Evolutionary conservation across 2,797 vertebrate genomes (phyloP).

Genomic region (Linurgus olivaceus): DNA sequence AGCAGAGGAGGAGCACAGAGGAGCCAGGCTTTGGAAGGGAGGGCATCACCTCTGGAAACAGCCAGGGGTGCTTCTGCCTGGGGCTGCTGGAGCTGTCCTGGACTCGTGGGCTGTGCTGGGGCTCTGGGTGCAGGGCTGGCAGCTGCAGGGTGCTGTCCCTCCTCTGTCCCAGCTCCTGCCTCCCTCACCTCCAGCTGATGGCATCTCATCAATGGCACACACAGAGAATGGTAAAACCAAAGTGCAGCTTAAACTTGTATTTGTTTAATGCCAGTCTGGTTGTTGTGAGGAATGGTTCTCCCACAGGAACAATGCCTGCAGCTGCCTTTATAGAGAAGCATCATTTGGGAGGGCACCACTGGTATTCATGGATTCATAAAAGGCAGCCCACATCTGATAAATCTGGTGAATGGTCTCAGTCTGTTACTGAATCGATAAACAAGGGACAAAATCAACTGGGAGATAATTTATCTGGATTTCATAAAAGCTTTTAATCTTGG

Average conservation of each 20-base stretch:
- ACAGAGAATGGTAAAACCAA: not conserved
- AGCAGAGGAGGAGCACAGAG: not conserved
- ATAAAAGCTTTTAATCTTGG: slow-evolving; percentile 62
- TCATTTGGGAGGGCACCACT: slow-evolving; percentile 8
- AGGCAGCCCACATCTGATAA: slow-evolving; percentile 32
- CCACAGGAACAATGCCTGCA: slow-evolving; percentile 5
- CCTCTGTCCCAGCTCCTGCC: not conserved
- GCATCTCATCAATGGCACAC: not conserved
- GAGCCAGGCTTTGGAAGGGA: not conserved
- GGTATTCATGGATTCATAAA: not conserved
- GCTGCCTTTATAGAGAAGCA: not conserved
- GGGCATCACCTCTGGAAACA: not conserved
- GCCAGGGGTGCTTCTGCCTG: not conserved
- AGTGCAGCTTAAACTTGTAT: not conserved
- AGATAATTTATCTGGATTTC: slow-evolving; percentile 65
- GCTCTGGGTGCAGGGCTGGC: not conserved
- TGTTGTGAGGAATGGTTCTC: not conserved
- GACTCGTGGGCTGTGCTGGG: not conserved
- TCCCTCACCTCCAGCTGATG: not conserved
- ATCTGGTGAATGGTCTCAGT: slow-evolving; percentile 40
- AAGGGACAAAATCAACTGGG: slow-evolving; percentile 57
- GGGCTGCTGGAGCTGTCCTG: not conserved
- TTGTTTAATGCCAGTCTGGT: not conserved
- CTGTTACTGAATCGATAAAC: slow-evolving; percentile 51
- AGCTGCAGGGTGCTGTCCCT: not conserved